Base-by-base conservation (phyloP, 92 coral and sea anemone species). In the Paragorgia papillata region DNA sequence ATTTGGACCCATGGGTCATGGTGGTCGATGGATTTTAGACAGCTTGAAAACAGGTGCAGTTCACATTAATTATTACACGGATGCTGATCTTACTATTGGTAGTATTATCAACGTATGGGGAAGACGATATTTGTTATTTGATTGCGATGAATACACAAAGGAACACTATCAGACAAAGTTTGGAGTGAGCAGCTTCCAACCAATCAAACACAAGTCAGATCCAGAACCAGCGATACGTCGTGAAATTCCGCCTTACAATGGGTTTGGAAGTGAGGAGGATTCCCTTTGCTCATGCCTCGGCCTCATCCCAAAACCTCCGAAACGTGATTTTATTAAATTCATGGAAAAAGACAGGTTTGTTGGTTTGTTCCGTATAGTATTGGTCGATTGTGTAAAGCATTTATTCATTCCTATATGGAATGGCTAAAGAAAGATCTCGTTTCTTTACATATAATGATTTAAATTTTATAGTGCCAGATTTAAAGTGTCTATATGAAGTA, bases 1-100 rank as follows among this genome's bases (percentile, higher is more conserved):
- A 39, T 93, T 93, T 88, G 97, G 97, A 21, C 96, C 96, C 15
- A 93, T 93, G 97, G 96, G 96, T 15, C 96, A 93, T 74, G 97
- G 97, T 14, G 97, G 97, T 17, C 64, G 97, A 68, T 93, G 96
- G 96, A 93, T 93, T 67, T 85, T 93, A 17, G 97, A 93, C 73
- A 93, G 97, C 76, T 75, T 93, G 25, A 93, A 93, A 92, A 93
- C 97, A 33, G 97, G 97, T 74, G 97, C 97, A 62, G 89, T 93
- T 6, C 75, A 94, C 57, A 88, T 89, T 41, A 92, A 90, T 43
- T 87, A 90, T 66, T 90, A 90, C 62, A 92, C 88, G 34, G 98
- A 94, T 83, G 84, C 88, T 62, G 98, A 94, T 53, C 80, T 94
- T 19, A 90, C 98, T 14, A 61, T 94, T 19, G 98, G 98, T 50